phyloP scores from a whole-genome alignment of 2,113 vertebrate genomes.

The Ursus arctos region DNA sequence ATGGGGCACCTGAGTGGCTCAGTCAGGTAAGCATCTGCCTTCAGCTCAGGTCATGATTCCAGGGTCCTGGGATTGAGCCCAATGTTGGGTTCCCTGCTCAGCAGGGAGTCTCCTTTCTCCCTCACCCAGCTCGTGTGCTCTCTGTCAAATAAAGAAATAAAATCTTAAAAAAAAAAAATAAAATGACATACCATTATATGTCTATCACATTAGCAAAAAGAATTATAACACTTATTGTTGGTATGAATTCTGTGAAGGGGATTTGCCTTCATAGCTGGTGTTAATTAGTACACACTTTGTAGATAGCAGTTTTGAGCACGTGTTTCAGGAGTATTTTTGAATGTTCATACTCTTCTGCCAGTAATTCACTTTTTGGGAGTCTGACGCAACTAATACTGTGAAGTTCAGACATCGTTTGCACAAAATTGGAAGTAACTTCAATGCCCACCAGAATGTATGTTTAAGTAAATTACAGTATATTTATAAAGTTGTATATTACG shows the following conservation, averaged over 20 bases:
- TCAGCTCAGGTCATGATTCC: not conserved
- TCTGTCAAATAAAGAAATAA: not conserved
- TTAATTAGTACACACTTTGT: not conserved
- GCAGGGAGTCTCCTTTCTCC: no score
- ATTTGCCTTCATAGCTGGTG: not conserved
- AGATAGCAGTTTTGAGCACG: not conserved
- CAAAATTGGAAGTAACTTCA: not conserved
- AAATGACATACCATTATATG: not conserved
- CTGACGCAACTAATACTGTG: not conserved
- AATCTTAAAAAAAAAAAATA: not conserved
- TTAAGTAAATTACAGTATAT: not conserved
- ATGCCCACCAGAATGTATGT: not conserved
- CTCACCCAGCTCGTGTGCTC: no score
- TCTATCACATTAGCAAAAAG: constrained; percentile 8
- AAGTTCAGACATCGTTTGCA: not conserved
- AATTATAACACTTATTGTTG: not conserved
- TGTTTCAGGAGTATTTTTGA: constrained; percentile 19
- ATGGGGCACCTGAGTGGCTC: not conserved
- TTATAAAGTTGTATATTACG: constrained; percentile 2
- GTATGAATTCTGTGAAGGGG: not conserved
- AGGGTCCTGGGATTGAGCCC: not conserved
- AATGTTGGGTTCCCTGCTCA: no score
- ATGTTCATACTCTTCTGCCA: not conserved
- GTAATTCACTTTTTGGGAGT: not conserved
- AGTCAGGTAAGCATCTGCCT: not conserved